Base-by-base conservation (phyloP, 2,888 invertebrate genomes). In the Scaptomyza flava region DNA sequence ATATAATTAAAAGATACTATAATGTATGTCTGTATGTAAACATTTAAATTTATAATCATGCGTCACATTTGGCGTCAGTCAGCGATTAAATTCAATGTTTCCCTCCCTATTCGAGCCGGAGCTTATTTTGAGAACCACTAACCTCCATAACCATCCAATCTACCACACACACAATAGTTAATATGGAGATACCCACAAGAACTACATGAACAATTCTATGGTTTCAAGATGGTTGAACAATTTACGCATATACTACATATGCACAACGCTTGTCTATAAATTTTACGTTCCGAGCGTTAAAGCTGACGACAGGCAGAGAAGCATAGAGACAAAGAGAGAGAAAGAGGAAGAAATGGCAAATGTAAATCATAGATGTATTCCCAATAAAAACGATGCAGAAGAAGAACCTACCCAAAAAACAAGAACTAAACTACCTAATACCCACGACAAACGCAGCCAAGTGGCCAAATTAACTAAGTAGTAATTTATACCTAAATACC, bases 381-480 rank as follows among this genome's bases (percentile, higher is more conserved):
- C 81, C 81, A 67, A 68, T 66, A 41, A 47, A 38, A n/a, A n/a
- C n/a, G 30, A 52, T 11, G 36, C 51, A 23, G 31, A 42, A 50
- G 51, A 68, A 68, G 61, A 79, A 79, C 81, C 81, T 85, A 82
- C 72, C 86, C 86, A 72, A 77, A 77, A 47, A 63, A 62, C 41
- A 69, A 79, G 63, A 76, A 64, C 65, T 62, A 14, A 76, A 77
- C 77, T 75, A 75, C 74, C 74, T 75, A 75, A 17, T 64, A 75
- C 75, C 77, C 74, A 86, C 69, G 66, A 72, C 77, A 85, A 80
- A 86, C 48, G 77, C 84, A 82, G 82, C 87, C 87, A 27, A 86
- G 82, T 81, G 82, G 82, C 82, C 82, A 83, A 83, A 83, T 83
- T 86, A 86, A 79, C 79, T 83, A 83, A 86, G 84, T 85, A 86